Conservation (phyloP, 2,797 vertebrate species). For the Heliangelus exortis region DNA sequence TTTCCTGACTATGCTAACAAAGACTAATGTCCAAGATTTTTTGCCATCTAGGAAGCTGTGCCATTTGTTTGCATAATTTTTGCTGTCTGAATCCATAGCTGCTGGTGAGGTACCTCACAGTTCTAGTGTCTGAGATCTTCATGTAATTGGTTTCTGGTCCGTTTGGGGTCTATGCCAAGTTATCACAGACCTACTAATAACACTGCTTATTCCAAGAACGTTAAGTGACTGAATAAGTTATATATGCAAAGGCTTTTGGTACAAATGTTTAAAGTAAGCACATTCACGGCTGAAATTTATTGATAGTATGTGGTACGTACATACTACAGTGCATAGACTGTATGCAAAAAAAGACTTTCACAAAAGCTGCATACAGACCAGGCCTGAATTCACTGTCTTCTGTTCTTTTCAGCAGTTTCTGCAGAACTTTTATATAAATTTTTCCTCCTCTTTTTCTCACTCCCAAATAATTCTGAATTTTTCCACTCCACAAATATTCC, state of each 20-base stretch:
- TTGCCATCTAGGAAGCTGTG: background rate
- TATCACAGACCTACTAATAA: background rate
- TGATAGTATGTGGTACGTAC: background rate
- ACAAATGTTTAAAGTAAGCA: background rate
- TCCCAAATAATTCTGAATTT: background rate
- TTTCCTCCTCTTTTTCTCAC: background rate
- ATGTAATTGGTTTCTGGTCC: background rate
- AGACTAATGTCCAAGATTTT: background rate
- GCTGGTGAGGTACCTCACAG: background rate
- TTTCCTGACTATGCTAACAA: background rate
- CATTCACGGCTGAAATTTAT: background rate
- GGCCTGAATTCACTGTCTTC: background rate
- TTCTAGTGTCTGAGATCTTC: background rate
- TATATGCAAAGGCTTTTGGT: background rate
- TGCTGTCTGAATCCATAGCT: background rate
- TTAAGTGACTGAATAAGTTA: background rate
- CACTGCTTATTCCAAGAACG: rapidly evolving
- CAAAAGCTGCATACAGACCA: background rate
- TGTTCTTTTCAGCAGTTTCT: background rate
- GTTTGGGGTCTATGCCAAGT: background rate
- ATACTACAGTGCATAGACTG: background rate
- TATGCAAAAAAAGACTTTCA: too few species aligned
- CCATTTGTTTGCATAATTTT: background rate
- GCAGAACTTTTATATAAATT: background rate
- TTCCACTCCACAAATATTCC: slow-evolving; percentile 30